Conservation (phyloP, 2,113 vertebrate genomes). For the Anolis sagrei region DNA sequence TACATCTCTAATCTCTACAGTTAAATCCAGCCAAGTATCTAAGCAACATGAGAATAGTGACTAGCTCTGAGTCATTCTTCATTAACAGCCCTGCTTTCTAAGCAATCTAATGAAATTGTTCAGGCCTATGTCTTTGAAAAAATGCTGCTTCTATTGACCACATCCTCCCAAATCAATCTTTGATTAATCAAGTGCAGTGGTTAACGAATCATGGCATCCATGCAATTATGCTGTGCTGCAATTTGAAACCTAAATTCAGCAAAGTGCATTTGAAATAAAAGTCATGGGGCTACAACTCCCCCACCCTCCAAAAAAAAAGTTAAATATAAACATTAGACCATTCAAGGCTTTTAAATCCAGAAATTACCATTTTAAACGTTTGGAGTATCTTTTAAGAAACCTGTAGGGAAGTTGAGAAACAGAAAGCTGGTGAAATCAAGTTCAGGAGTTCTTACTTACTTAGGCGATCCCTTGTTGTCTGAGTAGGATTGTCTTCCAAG, state of each 20-base stretch:
- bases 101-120: slow-evolving; percentile 8
- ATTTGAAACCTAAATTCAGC: not conserved
- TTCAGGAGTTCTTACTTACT: too few species aligned
- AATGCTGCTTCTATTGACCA: slow-evolving; percentile 20
- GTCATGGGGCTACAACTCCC: too few species aligned
- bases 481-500: too few species aligned
- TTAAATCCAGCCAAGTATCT: not conserved
- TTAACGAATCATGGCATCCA: slow-evolving; percentile 1
- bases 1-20: not conserved
- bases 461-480: too few species aligned
- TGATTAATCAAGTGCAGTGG: slow-evolving; percentile 13
- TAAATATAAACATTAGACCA: not conserved
- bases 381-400: not conserved
- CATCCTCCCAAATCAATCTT: slow-evolving; percentile 12
- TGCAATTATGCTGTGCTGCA: slow-evolving; percentile 12
- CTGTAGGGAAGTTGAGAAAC: too few species aligned
- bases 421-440: too few species aligned
- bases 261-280: not conserved
- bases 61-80: not conserved
- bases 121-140: slow-evolving; percentile 13
- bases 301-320: not conserved
- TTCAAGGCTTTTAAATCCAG: not conserved
- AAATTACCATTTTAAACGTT: not conserved
- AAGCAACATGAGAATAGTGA: not conserved
- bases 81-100: not conserved